Conservation (phyloP, 2,888 invertebrate genomes). For the Cosmopolites sordidus region DNA sequence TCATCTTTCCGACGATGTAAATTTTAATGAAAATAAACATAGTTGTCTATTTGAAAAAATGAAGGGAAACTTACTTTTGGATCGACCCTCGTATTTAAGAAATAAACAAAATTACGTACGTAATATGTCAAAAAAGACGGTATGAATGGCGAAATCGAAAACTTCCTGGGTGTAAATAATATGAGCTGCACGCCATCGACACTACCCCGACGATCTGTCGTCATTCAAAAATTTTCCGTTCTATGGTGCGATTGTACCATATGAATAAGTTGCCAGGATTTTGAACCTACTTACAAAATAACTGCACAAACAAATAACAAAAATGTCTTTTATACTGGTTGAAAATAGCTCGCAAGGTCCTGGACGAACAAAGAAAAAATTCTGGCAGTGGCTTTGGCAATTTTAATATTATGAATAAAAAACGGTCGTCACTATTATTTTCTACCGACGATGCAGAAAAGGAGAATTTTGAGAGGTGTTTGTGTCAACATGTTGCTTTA, state of each 20-base stretch:
- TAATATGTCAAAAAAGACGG: constrained; percentile 4
- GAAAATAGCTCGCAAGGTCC: constrained; percentile 21
- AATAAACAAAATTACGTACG: constrained; percentile 19
- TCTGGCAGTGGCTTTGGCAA: constrained; percentile 9
- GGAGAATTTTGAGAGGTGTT: no score
- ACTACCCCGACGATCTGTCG: constrained; percentile 17
- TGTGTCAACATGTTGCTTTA: no score
- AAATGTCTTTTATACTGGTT: constrained; percentile 20
- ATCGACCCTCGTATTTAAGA: no score
- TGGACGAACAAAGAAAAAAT: constrained; percentile 20
- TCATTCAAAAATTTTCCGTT: background rate
- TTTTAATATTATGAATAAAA: no score
- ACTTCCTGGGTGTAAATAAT: constrained; percentile 20
- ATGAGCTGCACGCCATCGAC: constrained; percentile 22
- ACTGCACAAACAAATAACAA: background rate
- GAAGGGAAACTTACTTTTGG: no score
- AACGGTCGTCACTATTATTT: no score
- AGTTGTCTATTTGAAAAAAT: no score
- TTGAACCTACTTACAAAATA: background rate
- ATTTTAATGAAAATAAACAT: no score
- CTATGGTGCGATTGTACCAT: background rate
- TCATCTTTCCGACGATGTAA: no score
- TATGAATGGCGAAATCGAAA: constrained; percentile 23
- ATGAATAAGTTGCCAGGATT: background rate
- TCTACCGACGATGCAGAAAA: no score